These are phyloP conservation scores for Stomatorhinus ivindoensis DNA, from an alignment of 2,113 vertebrate species.

Conservation along the genomic window DNA sequence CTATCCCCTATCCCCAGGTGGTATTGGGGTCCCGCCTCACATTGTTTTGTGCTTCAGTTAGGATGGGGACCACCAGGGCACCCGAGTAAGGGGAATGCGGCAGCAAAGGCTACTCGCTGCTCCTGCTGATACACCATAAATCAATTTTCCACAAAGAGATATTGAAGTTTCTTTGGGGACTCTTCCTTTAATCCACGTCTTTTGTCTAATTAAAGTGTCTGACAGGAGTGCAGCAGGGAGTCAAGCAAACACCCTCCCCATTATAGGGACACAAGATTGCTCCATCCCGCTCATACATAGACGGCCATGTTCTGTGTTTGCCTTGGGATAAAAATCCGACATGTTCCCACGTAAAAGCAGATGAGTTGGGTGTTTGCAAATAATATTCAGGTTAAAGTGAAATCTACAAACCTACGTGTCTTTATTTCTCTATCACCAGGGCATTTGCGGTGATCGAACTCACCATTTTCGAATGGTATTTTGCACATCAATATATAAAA, in stretches of 20 bases:
- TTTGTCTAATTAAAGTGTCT: conserved; percentile 46
- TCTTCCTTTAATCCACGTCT: conserved; percentile 42
- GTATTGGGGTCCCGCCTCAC: conserved; percentile 17
- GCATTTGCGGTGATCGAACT: conserved; percentile 12
- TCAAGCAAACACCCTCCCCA: conserved; percentile 22
- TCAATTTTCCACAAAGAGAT: conserved; percentile 31
- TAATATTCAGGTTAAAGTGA: not conserved
- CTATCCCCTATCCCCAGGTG: conserved; percentile 1
- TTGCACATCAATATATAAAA: not conserved
- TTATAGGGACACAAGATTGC: not conserved
- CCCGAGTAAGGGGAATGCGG: conserved; percentile 11
- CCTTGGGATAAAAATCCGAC: not conserved
- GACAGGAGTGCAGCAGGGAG: conserved; percentile 30
- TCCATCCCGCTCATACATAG: not conserved
- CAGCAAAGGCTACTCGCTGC: conserved; percentile 25
- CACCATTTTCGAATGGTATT: not conserved
- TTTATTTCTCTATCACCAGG: conserved; percentile 4
- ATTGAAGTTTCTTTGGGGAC: conserved; percentile 30
- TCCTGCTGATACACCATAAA: conserved; percentile 36
- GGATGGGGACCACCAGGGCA: conserved; percentile 16
- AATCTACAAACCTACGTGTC: not conserved
- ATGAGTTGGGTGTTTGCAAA: not conserved
- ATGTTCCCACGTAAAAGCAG: not conserved
- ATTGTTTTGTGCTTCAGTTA: conserved; percentile 1
- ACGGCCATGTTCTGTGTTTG: not conserved